These are phyloP conservation scores for Drosophila pseudoobscura DNA, from an alignment of 1,140 invertebrate species.

Conservation along the genomic window DNA sequence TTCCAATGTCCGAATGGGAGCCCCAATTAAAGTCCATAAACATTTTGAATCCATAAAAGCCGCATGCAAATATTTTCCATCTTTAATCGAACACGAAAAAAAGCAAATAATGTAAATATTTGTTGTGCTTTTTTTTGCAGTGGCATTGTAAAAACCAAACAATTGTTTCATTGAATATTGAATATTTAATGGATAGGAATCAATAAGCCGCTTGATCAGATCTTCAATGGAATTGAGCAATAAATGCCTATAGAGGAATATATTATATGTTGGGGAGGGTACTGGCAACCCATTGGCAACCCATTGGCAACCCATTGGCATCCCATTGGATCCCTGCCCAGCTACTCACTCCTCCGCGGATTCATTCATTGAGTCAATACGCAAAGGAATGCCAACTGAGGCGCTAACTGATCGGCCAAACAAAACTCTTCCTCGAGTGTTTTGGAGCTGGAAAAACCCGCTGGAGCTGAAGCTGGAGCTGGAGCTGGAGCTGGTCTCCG, in stretches of 20 bases:
- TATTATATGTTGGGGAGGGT: too few relatives aligned
- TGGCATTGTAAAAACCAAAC: too few relatives aligned
- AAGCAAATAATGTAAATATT: background rate
- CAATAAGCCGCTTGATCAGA: too few relatives aligned
- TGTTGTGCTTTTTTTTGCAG: too few relatives aligned
- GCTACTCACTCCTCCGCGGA: background rate
- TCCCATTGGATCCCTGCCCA: too few relatives aligned
- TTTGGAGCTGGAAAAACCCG: slow-evolving; percentile 44
- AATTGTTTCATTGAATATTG: too few relatives aligned
- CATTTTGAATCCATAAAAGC: background rate
- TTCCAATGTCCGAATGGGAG: background rate
- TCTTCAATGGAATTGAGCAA: too few relatives aligned
- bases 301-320: too few relatives aligned
- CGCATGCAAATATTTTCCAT: background rate
- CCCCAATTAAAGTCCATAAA: slow-evolving; percentile 3
- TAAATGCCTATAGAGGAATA: too few relatives aligned
- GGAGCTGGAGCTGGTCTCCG: slow-evolving; percentile 4
- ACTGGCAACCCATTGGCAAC: too few relatives aligned
- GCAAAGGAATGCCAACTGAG: slow-evolving; percentile 23
- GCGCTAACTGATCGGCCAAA: slow-evolving; percentile 46
- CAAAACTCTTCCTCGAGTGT: slow-evolving; percentile 32
- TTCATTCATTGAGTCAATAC: slow-evolving; percentile 16
- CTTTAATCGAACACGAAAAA: background rate
- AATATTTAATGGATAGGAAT: too few relatives aligned
- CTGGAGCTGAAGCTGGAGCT: background rate